A percentile compares a stretch with the other conserved stretches of the same genome.
These are phyloP conservation scores for Callithrix jacchus DNA, from an alignment of 2,113 vertebrate species.

Conservation along the genomic window DNA sequence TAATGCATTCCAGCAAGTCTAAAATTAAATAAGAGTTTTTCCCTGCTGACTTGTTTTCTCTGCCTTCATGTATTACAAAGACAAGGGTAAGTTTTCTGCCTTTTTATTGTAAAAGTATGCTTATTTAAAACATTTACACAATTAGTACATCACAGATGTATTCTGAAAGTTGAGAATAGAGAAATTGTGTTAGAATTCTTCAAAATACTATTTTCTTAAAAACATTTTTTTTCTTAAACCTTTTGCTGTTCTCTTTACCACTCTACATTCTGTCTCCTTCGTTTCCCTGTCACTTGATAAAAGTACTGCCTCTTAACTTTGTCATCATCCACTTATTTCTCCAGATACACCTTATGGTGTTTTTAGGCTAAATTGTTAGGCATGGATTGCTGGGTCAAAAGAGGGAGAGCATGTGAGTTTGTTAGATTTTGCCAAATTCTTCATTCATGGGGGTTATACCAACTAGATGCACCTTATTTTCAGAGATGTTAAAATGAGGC, in stretches of 20 bases:
- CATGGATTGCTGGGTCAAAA: neutral
- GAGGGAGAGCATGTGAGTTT: neutral
- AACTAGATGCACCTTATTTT: neutral
- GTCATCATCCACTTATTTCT: neutral
- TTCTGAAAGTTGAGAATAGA: neutral
- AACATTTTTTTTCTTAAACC: neutral
- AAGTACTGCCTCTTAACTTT: neutral
- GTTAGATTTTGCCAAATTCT: neutral
- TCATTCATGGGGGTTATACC: neutral
- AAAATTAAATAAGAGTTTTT: conserved; percentile 10
- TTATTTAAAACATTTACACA: neutral
- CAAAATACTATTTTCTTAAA: neutral
- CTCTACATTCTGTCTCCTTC: neutral
- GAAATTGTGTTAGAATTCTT: conserved; percentile 17
- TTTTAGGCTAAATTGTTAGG: conserved; percentile 3
- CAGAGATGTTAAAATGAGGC: neutral
- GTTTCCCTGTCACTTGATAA: neutral
- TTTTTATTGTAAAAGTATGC: neutral
- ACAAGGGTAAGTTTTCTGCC: neutral
- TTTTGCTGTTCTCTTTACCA: neutral
- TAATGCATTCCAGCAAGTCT: conserved; percentile 8
- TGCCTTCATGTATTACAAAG: neutral
- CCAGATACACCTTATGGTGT: neutral
- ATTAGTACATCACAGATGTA: neutral
- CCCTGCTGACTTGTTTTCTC: conserved; percentile 23